Evolutionary conservation across 2,888 invertebrate species (phyloP).

Genomic region (Sphaerophoria taeniata): DNA sequence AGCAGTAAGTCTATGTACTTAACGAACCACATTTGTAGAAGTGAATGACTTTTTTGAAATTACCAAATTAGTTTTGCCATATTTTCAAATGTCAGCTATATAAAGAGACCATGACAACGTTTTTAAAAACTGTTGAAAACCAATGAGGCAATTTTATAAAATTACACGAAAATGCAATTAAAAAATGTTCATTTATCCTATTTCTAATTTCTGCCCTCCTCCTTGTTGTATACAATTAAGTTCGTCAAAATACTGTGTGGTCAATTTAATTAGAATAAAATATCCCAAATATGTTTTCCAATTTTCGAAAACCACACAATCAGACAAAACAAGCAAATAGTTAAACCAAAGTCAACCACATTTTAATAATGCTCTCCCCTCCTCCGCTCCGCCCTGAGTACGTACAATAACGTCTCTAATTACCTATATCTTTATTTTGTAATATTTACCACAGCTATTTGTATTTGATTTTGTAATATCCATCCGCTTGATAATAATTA

Average conservation of each 20-base stretch:
- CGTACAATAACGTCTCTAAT: background rate
- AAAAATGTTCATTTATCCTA: too few species aligned
- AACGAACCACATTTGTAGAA: too few species aligned
- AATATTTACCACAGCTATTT: slow-evolving; percentile 5
- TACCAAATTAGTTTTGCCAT: too few species aligned
- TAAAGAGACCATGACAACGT: too few species aligned
- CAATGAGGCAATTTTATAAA: too few species aligned
- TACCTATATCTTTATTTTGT: background rate
- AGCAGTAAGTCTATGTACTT: too few species aligned
- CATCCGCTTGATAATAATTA: slow-evolving; percentile 33
- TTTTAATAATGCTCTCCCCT: background rate
- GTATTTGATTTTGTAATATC: slow-evolving; percentile 29
- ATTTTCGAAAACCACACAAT: slow-evolving; percentile 11
- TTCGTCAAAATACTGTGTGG: background rate
- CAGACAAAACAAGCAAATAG: background rate
- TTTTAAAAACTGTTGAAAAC: too few species aligned
- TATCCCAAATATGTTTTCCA: background rate
- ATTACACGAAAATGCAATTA: too few species aligned
- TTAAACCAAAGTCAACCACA: slow-evolving; percentile 23
- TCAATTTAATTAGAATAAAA: slow-evolving; percentile 15
- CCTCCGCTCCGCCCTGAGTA: background rate
- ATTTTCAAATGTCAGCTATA: too few species aligned
- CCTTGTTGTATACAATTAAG: too few species aligned
- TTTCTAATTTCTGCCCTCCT: too few species aligned
- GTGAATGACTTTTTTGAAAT: too few species aligned